Evolutionary conservation across 2,888 invertebrate genomes (phyloP), one percentile per base, ranked within the genome.

Genomic region (Athetis lepigone): DNA sequence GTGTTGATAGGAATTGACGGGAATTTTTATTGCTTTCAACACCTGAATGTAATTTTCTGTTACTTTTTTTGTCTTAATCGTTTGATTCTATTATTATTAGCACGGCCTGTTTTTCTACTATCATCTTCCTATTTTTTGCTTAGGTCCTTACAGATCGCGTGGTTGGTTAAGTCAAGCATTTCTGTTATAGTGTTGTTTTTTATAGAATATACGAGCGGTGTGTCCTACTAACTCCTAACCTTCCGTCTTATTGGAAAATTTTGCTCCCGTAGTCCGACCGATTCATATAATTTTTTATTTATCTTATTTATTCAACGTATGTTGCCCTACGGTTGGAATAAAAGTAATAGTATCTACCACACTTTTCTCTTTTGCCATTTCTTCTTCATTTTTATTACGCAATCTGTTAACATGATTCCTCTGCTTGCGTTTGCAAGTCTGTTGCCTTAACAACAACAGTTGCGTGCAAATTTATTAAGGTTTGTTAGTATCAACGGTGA

Each of bases 1-100:
- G 47, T 27, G 45, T 49, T 54, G 33, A 64, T 42, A 33, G 42
- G 40, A 33, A 18, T 46, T 62, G 36, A 62, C 52, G 33, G 50
- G 36, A 54, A 8, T 52, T 69, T 66, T 71, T 63, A 70, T 62
- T 47, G 40, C 58, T 64, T 47, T 46, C 43, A 58, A 58, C 64
- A 68, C 45, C 49, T 66, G 43, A 43, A 23, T 54, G 47, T 43
- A 16, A 16, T 45, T 37, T 18, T 2, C 4, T 19, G 29, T n/a
- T n/a, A n/a, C n/a, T 68, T 37, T 63, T 42, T 36, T 8, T 42
- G 11, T 13, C 8, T 52, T 61, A 33, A 42, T 9, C 13, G 29
- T 37, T 52, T 46, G 18, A 19, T 11, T 50, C 27, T 23, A 36
- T 23, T 40, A 37, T 49, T 8, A 18, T 25, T 23, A 43, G 2